These are phyloP conservation scores for Thereva nobilitata DNA, from an alignment of 2,888 invertebrate species.

Conservation along the genomic window DNA sequence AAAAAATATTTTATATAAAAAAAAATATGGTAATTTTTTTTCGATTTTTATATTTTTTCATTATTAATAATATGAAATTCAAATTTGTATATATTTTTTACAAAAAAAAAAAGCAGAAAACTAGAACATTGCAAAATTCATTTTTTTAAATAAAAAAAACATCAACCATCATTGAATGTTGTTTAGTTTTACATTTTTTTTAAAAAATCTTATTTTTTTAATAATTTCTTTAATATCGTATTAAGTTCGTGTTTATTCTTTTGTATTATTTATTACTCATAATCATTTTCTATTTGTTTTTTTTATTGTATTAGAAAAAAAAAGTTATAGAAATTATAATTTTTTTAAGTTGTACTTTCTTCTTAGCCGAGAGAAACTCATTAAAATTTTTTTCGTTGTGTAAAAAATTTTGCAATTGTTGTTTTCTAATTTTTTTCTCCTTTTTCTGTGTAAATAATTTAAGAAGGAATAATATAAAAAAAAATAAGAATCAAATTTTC, in stretches of 20 bases:
- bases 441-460: not conserved
- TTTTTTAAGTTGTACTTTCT: no score
- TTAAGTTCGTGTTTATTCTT: constrained; percentile 12
- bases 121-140: no score
- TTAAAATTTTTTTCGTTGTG: constrained; percentile 15
- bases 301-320: no score
- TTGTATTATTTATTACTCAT: constrained; percentile 30
- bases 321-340: no score
- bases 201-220: no score
- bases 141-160: no score
- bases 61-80: not conserved
- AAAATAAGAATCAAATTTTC: no score
- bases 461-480: no score
- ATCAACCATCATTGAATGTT: not conserved
- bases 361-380: constrained; percentile 26
- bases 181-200: not conserved
- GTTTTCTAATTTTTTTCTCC: constrained; percentile 14
- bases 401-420: not conserved
- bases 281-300: constrained; percentile 3
- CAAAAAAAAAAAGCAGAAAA: no score
- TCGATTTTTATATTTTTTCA: not conserved
- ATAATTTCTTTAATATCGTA: not conserved
- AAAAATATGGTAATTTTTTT: not conserved
- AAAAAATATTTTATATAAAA: not conserved
- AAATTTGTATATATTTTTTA: no score